These are phyloP conservation scores for Tapirus indicus DNA, from an alignment of 2,797 vertebrate genomes.

Conservation along the genomic window DNA sequence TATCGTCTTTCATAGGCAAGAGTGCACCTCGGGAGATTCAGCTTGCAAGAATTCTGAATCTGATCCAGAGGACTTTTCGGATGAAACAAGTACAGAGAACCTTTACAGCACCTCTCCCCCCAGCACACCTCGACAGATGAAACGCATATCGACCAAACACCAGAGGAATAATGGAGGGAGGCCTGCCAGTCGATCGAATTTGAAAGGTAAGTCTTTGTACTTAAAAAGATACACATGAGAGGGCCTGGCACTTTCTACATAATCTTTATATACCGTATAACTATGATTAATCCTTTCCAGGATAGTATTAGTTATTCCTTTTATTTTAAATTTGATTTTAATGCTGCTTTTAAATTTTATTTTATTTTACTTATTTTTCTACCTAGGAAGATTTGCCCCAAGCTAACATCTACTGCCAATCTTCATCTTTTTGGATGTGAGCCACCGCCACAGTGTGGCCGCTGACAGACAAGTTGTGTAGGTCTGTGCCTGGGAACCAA, in stretches of 20 bases:
- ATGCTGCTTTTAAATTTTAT: not conserved
- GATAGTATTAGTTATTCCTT: not conserved
- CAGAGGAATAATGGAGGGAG: slow-evolving; percentile 91
- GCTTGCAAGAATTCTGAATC: slow-evolving; percentile 89
- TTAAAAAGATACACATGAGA: fast-evolving
- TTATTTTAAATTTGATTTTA: not conserved
- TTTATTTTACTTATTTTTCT: not conserved
- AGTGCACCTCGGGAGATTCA: slow-evolving; percentile 89
- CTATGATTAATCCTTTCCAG: not conserved
- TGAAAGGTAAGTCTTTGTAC: slow-evolving; percentile 89
- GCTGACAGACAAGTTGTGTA: no score
- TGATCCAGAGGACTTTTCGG: slow-evolving; percentile 93
- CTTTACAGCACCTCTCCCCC: slow-evolving; percentile 95
- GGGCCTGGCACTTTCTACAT: fast-evolving
- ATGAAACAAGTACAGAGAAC: slow-evolving; percentile 91
- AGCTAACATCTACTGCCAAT: no score
- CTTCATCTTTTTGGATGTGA: no score
- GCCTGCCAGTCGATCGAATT: slow-evolving; percentile 88
- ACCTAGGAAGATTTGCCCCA: no score
- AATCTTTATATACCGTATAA: not conserved
- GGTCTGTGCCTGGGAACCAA: no score
- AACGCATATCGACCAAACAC: slow-evolving; percentile 96
- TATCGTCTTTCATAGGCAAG: slow-evolving; percentile 88
- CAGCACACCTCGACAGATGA: slow-evolving; percentile 95
- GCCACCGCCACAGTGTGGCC: no score